These are phyloP conservation scores for Scaptomyza reducta DNA, from an alignment of 2,888 invertebrate genomes.

Conservation along the genomic window DNA sequence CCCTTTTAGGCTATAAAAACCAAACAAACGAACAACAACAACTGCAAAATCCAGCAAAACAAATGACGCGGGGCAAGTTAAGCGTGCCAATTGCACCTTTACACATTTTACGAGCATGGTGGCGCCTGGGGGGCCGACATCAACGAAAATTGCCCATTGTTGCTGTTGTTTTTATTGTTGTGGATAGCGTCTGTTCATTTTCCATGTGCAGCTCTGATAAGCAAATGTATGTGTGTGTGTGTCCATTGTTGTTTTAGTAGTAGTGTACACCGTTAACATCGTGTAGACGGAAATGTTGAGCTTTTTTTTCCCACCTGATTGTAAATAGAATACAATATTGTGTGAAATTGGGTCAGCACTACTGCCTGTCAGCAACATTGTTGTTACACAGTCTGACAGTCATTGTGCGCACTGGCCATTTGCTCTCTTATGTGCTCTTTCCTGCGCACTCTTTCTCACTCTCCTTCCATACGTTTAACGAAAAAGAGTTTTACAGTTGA, in stretches of 20 bases:
- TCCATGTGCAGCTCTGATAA: slow-evolving; percentile 53
- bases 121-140: slow-evolving; percentile 60
- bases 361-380: slow-evolving; percentile 40
- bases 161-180: too few species aligned
- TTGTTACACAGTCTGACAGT: slow-evolving; percentile 35
- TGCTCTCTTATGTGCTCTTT: slow-evolving; percentile 8
- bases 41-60: slow-evolving; percentile 37
- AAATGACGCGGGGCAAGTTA: slow-evolving; percentile 45
- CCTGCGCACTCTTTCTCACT: not conserved
- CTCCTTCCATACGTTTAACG: not conserved
- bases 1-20: slow-evolving; percentile 23
- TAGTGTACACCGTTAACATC: slow-evolving; percentile 13
- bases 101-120: slow-evolving; percentile 54
- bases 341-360: slow-evolving; percentile 46
- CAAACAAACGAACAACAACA: slow-evolving; percentile 1
- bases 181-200: too few species aligned
- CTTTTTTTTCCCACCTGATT: slow-evolving; percentile 39
- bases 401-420: slow-evolving; percentile 3
- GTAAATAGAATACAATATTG: slow-evolving; percentile 30
- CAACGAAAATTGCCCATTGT: slow-evolving; percentile 44
- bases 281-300: slow-evolving; percentile 45
- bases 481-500: slow-evolving; percentile 36
- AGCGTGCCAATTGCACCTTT: slow-evolving; percentile 62
- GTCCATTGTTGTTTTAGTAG: too few species aligned
- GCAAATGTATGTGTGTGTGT: slow-evolving; percentile 13